phyloP scores from a whole-genome alignment of 2,888 invertebrate genomes.

The Micropterix aruncella region DNA sequence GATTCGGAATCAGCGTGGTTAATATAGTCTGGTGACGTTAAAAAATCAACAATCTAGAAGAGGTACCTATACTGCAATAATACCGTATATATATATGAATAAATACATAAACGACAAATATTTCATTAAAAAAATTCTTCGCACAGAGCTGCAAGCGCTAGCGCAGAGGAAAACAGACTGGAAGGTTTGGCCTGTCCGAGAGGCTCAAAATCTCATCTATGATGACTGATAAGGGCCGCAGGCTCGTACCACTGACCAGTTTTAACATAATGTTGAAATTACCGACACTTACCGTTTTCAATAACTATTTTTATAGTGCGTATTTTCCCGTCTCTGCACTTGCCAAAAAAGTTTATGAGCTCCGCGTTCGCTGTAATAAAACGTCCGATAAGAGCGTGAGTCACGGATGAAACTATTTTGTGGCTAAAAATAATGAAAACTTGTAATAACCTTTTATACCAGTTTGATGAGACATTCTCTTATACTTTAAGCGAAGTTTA shows the following conservation, averaged over 20 bases:
- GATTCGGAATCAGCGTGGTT: too few relatives aligned
- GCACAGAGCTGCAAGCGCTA: too few relatives aligned
- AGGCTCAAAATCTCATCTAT: too few relatives aligned
- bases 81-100: slow-evolving; percentile 3
- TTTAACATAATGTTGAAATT: neutral
- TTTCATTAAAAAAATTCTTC: slow-evolving; percentile 5
- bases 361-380: slow-evolving; percentile 63
- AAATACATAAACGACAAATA: too few relatives aligned
- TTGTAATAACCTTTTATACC: slow-evolving; percentile 63
- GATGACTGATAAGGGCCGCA: too few relatives aligned
- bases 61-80: too few relatives aligned
- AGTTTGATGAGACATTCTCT: slow-evolving; percentile 77
- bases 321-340: slow-evolving; percentile 68
- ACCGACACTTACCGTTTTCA: slow-evolving; percentile 57
- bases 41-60: too few relatives aligned
- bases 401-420: slow-evolving; percentile 5
- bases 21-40: too few relatives aligned
- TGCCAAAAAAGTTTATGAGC: slow-evolving; percentile 66
- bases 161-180: too few relatives aligned
- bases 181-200: too few relatives aligned
- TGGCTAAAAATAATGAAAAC: slow-evolving; percentile 5
- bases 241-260: too few relatives aligned
- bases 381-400: neutral
- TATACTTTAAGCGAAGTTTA: too few relatives aligned
- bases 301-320: slow-evolving; percentile 74